These are phyloP conservation scores for Cottoperca gobio DNA, from an alignment of 2,797 vertebrate genomes.

Conservation along the genomic window DNA sequence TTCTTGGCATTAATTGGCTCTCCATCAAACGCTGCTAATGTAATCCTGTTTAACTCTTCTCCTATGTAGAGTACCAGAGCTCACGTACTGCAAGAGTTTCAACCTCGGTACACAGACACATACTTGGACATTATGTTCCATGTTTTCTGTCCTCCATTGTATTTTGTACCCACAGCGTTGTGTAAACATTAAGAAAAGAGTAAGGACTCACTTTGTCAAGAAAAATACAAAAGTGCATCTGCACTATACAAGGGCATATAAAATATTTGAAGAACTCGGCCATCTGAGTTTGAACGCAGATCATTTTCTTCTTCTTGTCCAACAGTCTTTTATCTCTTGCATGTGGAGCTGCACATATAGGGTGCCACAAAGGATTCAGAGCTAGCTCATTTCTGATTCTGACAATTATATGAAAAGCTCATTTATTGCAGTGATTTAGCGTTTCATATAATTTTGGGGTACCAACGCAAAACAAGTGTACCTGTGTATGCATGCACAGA, in stretches of 20 bases:
- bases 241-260: background rate
- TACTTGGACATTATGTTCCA: background rate
- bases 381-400: background rate
- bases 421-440: too few species aligned
- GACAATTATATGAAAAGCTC: background rate
- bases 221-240: background rate
- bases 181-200: background rate
- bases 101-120: background rate
- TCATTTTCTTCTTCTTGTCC: background rate
- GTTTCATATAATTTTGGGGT: background rate
- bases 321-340: constrained; percentile 5
- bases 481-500: background rate
- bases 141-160: background rate
- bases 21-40: background rate
- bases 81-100: background rate
- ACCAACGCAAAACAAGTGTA: background rate
- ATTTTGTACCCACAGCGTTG: background rate
- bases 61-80: background rate
- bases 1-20: background rate
- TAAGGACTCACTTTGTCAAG: background rate
- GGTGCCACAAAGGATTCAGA: background rate
- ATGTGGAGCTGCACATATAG: background rate
- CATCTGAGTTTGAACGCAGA: background rate
- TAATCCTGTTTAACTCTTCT: too few species aligned
- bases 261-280: background rate